These are phyloP conservation scores for Megaustenia siamemsis DNA, from an alignment of 2,888 invertebrate species.

Conservation along the genomic window DNA sequence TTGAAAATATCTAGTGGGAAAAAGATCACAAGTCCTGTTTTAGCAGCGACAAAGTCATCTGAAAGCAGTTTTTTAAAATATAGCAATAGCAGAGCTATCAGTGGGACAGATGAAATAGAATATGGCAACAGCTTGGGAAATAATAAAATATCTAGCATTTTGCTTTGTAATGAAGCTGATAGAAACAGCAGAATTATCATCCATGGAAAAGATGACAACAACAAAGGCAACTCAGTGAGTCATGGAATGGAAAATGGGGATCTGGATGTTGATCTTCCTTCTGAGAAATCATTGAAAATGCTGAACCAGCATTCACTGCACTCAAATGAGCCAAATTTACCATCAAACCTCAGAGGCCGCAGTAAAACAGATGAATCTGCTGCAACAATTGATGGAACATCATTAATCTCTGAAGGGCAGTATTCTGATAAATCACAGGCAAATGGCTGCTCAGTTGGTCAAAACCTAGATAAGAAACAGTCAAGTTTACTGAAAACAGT, in stretches of 20 bases:
- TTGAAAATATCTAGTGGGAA: not conserved
- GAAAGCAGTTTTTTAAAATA: no score
- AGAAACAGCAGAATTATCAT: not conserved
- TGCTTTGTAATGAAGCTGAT: no score
- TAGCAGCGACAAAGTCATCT: not conserved
- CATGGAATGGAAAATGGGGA: not conserved
- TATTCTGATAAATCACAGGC: not conserved
- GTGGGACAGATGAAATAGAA: no score
- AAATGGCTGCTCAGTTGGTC: not conserved
- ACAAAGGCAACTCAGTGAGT: not conserved
- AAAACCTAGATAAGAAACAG: not conserved
- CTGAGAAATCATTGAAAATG: not conserved
- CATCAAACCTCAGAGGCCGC: not conserved
- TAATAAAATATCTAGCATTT: no score
- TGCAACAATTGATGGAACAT: not conserved
- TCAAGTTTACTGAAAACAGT: not conserved
- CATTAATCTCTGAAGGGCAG: not conserved
- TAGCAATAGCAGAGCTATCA: no score
- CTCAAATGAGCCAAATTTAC: not conserved
- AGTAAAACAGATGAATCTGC: not conserved
- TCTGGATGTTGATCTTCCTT: not conserved
- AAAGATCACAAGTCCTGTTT: not conserved
- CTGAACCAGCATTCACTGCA: not conserved
- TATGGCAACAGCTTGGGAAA: no score
- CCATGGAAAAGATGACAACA: not conserved